phyloP scores from a whole-genome alignment of 2,113 vertebrate species.

The Spilogale gracilis region DNA sequence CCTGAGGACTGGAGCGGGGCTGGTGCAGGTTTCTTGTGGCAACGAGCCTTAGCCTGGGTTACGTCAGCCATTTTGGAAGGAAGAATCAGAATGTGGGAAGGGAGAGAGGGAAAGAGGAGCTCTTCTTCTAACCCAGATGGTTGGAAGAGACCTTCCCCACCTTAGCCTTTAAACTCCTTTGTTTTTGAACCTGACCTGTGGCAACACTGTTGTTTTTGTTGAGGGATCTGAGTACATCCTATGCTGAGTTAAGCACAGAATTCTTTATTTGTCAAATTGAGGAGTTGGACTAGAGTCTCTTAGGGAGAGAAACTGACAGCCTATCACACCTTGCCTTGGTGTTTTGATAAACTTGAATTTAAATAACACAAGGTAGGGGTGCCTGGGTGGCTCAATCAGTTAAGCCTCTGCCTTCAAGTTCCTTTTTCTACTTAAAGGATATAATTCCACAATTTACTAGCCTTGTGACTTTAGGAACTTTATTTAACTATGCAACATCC shows the following conservation, averaged over 20 bases:
- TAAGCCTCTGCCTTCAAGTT: not conserved
- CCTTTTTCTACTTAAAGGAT: not conserved
- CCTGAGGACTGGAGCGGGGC: not conserved
- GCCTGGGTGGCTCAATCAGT: not conserved
- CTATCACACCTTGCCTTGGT: not conserved
- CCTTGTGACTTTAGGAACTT: slow-evolving; percentile 1
- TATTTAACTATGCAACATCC: not conserved
- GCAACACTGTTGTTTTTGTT: not conserved
- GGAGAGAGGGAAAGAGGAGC: not conserved
- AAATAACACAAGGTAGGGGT: not conserved
- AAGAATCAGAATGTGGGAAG: not conserved
- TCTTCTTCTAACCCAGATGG: not conserved
- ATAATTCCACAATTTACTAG: not conserved
- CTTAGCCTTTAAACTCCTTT: not conserved
- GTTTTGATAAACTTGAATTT: slow-evolving; percentile 23
- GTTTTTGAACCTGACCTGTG: not conserved
- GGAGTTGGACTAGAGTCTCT: slow-evolving; percentile 12
- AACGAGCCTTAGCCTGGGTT: not conserved
- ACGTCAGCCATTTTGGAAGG: not conserved
- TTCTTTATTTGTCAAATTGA: slow-evolving; percentile 34
- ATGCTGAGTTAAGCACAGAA: not conserved
- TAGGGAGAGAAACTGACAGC: not conserved
- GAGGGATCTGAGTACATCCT: slow-evolving; percentile 3
- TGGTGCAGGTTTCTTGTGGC: not conserved
- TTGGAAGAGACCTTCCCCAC: not conserved